Evolutionary conservation across 1,140 invertebrate species (phyloP), one percentile per base, ranked within the genome.

Genomic region (Sinonovacula constricta): DNA sequence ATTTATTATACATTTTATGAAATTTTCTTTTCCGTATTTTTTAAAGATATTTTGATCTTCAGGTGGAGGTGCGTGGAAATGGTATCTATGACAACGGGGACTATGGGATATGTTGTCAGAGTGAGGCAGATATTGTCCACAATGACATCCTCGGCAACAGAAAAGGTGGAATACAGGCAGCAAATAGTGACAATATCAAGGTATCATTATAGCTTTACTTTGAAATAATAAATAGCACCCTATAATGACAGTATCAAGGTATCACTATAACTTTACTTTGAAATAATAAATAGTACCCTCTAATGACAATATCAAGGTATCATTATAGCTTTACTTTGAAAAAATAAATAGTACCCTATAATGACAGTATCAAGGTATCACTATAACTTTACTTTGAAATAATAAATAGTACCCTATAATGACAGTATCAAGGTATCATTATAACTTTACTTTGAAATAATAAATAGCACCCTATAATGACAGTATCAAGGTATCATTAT

Each of bases 141-240:
- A 87, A 87, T 79, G 86, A 87, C 65, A 77, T 87, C 7, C 65
- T 85, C 3, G 78, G 82, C n/a, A 84, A 87, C 51, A 45, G 70
- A n/a, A 18, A 39, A 10, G 63, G 74, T 62, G 81, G 76, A 15
- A 56, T 86, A 30, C 51, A 51, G 2, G 22, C 15, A 54, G 66
- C 28, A 31, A 68, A 31, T 45, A 51, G 33, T 1, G 33, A 34
- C 24, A 34, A 14, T 51, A 28, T 10, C 22, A 28, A 26, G 15
- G 26, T 49, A 39, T 60, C 54, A 70, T 36, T 57, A 68, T 80
- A 28, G 45, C 62, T 57, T 12, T 15, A n/a, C 31, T 31, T 31
- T 49, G 7, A 10, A 28, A 7, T 28, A 4, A 30, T 4, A n/a
- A 26, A 1, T 31, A 18, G n/a, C 14, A 56, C 15, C 49, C 24